Percentiles rank a stretch among this genome's conserved stretches.
phyloP scores from a whole-genome alignment of 2,888 invertebrate genomes.

The Tachina fera region DNA sequence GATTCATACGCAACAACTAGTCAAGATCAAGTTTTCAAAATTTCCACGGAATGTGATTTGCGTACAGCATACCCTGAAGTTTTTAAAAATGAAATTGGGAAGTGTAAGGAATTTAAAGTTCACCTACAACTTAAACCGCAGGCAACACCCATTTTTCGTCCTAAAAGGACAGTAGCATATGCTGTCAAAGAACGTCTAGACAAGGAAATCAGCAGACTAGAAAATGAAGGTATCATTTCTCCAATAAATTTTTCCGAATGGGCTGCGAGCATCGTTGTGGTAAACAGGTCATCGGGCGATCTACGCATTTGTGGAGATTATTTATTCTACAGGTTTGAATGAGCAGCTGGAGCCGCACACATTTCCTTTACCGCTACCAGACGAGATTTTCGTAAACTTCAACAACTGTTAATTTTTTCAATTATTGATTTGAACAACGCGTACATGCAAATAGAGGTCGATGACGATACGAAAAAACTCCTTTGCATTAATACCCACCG shows the following conservation, averaged over 20 bases:
- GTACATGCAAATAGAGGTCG: slow-evolving; percentile 71
- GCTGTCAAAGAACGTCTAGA: no score
- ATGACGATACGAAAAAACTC: slow-evolving; percentile 67
- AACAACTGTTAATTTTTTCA: slow-evolving; percentile 57
- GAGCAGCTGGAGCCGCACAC: slow-evolving; percentile 69
- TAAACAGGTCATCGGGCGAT: slow-evolving; percentile 66
- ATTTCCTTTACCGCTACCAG: slow-evolving; percentile 69
- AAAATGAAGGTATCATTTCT: no score
- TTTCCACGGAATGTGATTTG: no score
- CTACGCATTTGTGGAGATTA: slow-evolving; percentile 72
- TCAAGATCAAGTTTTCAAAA: neutral
- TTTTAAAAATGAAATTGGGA: no score
- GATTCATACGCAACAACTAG: slow-evolving; percentile 24
- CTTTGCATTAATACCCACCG: slow-evolving; percentile 67
- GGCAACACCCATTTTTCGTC: no score
- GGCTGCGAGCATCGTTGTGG: slow-evolving; percentile 71
- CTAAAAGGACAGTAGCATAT: no score
- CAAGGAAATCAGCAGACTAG: no score
- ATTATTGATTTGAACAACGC: slow-evolving; percentile 71
- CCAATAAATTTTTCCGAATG: slow-evolving; percentile 71
- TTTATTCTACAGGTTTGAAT: slow-evolving; percentile 71
- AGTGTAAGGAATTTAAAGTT: no score
- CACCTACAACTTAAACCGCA: no score
- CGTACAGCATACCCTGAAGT: no score
- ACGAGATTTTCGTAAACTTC: slow-evolving; percentile 70